These are phyloP conservation scores for Microcaecilia unicolor DNA, from an alignment of 2,797 vertebrate genomes.

Conservation along the genomic window DNA sequence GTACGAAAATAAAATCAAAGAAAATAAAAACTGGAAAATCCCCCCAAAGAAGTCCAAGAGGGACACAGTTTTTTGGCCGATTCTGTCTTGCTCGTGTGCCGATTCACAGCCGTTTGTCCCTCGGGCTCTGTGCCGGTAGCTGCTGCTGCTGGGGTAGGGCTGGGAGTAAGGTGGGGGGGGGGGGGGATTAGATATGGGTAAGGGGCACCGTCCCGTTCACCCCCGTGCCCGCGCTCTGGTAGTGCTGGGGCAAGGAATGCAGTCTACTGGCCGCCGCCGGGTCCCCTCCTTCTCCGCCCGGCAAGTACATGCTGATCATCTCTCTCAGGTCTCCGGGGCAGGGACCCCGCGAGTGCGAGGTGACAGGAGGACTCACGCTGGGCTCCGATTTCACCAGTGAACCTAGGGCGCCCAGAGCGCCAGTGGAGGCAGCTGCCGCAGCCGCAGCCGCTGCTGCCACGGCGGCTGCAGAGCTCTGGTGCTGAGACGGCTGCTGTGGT, in stretches of 20 bases:
- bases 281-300: constrained; percentile 80
- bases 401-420: constrained; percentile 80
- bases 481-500: constrained; percentile 5
- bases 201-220: constrained; percentile 94
- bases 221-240: constrained; percentile 84
- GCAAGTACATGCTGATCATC: constrained; percentile 96
- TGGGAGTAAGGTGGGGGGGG: background rate
- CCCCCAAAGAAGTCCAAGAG: too few species aligned
- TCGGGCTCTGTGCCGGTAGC: background rate
- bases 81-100: constrained; percentile 50
- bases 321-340: constrained; percentile 95
- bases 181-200: constrained; percentile 59
- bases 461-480: constrained; percentile 31
- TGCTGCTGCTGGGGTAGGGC: too few species aligned
- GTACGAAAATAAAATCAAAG: constrained; percentile 83
- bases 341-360: constrained; percentile 80
- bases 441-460: constrained; percentile 51
- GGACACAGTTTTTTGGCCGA: constrained; percentile 64
- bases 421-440: constrained; percentile 72
- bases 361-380: constrained; percentile 86
- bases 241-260: constrained; percentile 88
- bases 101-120: constrained; percentile 45
- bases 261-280: constrained; percentile 81
- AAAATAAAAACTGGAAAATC: too few species aligned
- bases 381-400: constrained; percentile 92